phyloP scores from a whole-genome alignment of 2,888 invertebrate genomes.

The Adela reaumurella region DNA sequence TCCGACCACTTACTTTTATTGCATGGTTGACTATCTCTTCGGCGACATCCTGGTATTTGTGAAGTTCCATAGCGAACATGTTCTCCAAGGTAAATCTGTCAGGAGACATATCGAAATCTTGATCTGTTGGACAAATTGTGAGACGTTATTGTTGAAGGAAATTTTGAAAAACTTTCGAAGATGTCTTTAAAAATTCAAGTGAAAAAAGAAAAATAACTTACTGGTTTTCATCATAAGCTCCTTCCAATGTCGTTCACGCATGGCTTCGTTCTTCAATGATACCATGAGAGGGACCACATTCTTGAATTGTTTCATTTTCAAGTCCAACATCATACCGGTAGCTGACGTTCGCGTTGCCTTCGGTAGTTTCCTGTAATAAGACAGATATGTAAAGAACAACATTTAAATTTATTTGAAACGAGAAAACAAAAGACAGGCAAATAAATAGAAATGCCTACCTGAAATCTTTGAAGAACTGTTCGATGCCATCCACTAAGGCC shows the following conservation, averaged over 20 bases:
- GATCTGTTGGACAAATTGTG: slow-evolving; percentile 35
- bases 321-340: slow-evolving; percentile 67
- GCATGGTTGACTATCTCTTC: slow-evolving; percentile 85
- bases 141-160: no score
- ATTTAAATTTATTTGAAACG: no score
- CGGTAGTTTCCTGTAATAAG: slow-evolving; percentile 60
- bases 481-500: slow-evolving; percentile 80
- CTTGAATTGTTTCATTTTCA: slow-evolving; percentile 87
- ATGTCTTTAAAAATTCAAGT: no score
- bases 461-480: slow-evolving; percentile 76
- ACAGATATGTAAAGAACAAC: no score
- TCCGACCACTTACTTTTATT: slow-evolving; percentile 65
- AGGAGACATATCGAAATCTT: slow-evolving; percentile 82
- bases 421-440: neutral
- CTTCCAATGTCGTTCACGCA: slow-evolving; percentile 88
- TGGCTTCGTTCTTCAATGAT: slow-evolving; percentile 85
- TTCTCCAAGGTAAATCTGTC: slow-evolving; percentile 88
- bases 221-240: slow-evolving; percentile 84
- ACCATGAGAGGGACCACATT: slow-evolving; percentile 86
- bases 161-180: no score
- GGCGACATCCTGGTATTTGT: slow-evolving; percentile 80
- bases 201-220: slow-evolving; percentile 23
- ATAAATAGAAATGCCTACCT: slow-evolving; percentile 22
- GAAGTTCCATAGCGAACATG: slow-evolving; percentile 90
- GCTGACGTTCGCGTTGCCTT: slow-evolving; percentile 55